These are phyloP conservation scores for Numida meleagris DNA, from an alignment of 2,113 vertebrate species.

Conservation along the genomic window DNA sequence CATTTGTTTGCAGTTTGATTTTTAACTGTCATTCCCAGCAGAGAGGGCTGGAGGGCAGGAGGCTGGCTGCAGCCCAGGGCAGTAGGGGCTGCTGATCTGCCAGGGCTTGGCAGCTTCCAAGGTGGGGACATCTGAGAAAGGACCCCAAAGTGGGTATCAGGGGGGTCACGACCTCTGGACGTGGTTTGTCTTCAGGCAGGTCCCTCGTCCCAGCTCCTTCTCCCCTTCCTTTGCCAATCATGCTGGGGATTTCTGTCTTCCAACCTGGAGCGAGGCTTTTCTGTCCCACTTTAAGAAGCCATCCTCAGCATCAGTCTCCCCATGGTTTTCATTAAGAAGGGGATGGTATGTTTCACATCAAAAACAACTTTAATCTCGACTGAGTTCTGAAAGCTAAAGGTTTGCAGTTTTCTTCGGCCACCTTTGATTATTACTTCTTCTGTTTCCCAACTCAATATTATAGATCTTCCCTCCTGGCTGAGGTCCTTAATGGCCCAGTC, in stretches of 20 bases:
- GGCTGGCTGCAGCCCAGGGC: slow-evolving; percentile 39
- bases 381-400: slow-evolving; percentile 61
- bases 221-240: not conserved
- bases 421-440: slow-evolving; percentile 66
- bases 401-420: slow-evolving; percentile 68
- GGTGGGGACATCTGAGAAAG: slow-evolving; percentile 35
- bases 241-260: not conserved
- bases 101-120: slow-evolving; percentile 29
- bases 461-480: slow-evolving; percentile 49
- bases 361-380: slow-evolving; percentile 67
- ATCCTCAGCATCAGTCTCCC: slow-evolving; percentile 7
- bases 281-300: slow-evolving; percentile 16
- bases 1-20: slow-evolving; percentile 71
- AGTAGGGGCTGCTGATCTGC: slow-evolving; percentile 62
- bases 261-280: not conserved
- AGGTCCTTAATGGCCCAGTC: slow-evolving; percentile 38
- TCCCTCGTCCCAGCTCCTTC: not conserved
- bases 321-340: slow-evolving; percentile 68
- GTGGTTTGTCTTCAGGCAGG: not conserved
- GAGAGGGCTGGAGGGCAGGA: not conserved
- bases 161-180: slow-evolving; percentile 6
- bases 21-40: slow-evolving; percentile 40
- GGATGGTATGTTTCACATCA: slow-evolving; percentile 69
- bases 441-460: slow-evolving; percentile 63
- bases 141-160: slow-evolving; percentile 2